Evolutionary conservation across 2,113 vertebrate genomes (phyloP).

Genomic region (Sigmodon hispidus): DNA sequence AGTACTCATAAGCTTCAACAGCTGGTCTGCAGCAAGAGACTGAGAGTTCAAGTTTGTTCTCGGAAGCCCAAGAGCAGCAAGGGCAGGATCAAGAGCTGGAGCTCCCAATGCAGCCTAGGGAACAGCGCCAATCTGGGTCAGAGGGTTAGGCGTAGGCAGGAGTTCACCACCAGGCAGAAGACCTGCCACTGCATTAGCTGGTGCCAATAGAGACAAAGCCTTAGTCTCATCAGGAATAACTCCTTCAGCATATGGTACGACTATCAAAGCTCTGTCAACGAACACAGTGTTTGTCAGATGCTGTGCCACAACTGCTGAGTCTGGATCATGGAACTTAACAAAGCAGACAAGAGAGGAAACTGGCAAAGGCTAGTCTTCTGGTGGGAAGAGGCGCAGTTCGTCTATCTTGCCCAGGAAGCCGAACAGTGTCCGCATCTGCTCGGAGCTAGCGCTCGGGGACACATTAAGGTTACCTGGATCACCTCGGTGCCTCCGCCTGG

Average conservation of each 20-base stretch:
- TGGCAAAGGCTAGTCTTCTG: conserved; percentile 99
- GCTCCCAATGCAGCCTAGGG: conserved; percentile 94
- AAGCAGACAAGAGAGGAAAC: conserved; percentile 99
- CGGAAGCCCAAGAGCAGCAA: conserved; percentile 96
- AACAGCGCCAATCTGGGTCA: conserved; percentile 96
- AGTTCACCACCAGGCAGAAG: conserved; percentile 99
- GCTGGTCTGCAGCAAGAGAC: conserved; percentile 96
- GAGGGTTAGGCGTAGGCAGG: conserved; percentile 97
- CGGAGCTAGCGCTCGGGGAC: conserved; percentile 95
- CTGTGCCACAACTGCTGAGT: conserved; percentile 98
- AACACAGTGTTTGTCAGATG: conserved; percentile 99
- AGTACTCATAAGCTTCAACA: conserved; percentile 98
- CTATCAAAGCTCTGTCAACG: conserved; percentile 99
- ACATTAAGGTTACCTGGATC: conserved; percentile 98
- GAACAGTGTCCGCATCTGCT: conserved; percentile 97
- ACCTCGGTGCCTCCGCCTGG: conserved; percentile 89
- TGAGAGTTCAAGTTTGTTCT: conserved; percentile 96
- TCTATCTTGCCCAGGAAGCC: conserved; percentile 96
- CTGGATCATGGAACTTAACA: conserved; percentile 99
- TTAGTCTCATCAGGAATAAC: conserved; percentile 99
- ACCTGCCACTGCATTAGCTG: conserved; percentile 99
- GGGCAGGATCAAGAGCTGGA: conserved; percentile 94
- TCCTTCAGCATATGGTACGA: conserved; percentile 99
- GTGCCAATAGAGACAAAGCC: conserved; percentile 98
- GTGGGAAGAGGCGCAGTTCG: conserved; percentile 94